Base-by-base conservation (phyloP, 2,888 invertebrate species). In the Ellobium chinense region DNA sequence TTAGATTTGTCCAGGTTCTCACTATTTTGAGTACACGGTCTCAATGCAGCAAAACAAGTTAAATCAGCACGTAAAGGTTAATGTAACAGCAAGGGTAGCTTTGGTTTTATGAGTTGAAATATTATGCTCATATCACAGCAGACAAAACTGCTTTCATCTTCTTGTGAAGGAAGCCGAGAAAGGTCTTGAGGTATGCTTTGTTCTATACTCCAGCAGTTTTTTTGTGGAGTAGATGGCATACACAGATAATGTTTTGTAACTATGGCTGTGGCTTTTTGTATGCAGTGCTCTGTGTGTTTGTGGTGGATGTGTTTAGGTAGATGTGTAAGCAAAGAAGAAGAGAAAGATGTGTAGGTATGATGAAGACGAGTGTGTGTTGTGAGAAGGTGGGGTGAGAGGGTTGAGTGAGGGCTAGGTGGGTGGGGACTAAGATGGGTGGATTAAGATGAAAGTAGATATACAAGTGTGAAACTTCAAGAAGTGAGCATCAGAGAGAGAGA, bases 101-200 rank as follows among this genome's bases (percentile, higher is more conserved):
- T n/a, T n/a, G n/a, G n/a, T n/a, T n/a, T n/a, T n/a, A n/a, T n/a
- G n/a, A 12, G 9, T 21, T 63, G 27, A 69, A 31, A 54, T 46
- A 46, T 46, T 46, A 46, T 12, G 4, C 12, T 69, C 18, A 29
- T 54, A 18, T 21, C 24, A 14, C 34, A 58, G 58, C 58, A 24
- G 34, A 36, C 70, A 72, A 72, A 72, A 58, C 70, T 34, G 34
- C 58, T 46, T 72, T 72, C 56, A 72, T 72, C 70, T 58, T 72
- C 58, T 72, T 7, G 14, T 31, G n/a, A 24, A 31, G 34, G 58
- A 58, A 72, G 70, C 56, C 29, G 36, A 56, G 70, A 72, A 72
- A 58, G 56, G 27, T 3, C 29, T 27, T 36, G 24, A 37, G 24
- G 12, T 66, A 36, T 66, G 7, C 24, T 27, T 9, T 68, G 39